Base-by-base conservation (phyloP, 2,888 invertebrate genomes). In the Pachymerium ferrugineum region DNA sequence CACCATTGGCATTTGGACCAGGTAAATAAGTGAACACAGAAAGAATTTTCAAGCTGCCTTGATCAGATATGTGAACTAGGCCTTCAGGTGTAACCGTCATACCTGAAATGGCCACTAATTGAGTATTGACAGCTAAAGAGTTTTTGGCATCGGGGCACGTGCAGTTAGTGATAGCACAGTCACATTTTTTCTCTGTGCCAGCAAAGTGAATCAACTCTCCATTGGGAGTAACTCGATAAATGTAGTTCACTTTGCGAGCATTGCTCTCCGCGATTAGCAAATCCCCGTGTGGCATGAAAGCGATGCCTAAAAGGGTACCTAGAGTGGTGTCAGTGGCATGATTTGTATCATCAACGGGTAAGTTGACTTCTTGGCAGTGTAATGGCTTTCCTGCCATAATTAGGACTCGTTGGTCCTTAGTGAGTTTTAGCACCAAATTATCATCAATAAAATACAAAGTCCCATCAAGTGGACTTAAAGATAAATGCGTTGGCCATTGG, bases 241-340 rank as follows among this genome's bases (percentile, higher is more conserved):
- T 90, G 71, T 97, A 87, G 82, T 98, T 97, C 73, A 97, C 93
- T 77, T 95, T 87, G 82, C 97, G 95, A 0, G 94, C 93, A 82
- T 97, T 97, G 79, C 95, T 95, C 82, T 98, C 97, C 0, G 97
- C 95, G 0, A 98, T 93, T 81, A 90, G 97, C 12, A 99, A 84
- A 80, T 94, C 90, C 3, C 97, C 97, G 67, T 93, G 89, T 0
- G 94, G 91, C 14, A 93, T 93, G 78, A 97, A 97, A 0, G 95
- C 91, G 72, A 99, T 92, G 79, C 95, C 94, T 80, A 96, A 94
- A 0, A 97, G 95, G 89, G 94, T 93, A 16, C 84, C 93, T 30
- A 97, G 85, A 0, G 93, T 92, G 0, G 94, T 93, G 78, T 94
- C 93, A 0, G 94, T 93, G 0, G 95, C 96, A 73, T 97, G 85